Conservation (phyloP, 2,113 vertebrate genomes). For the Amia ocellicauda region DNA sequence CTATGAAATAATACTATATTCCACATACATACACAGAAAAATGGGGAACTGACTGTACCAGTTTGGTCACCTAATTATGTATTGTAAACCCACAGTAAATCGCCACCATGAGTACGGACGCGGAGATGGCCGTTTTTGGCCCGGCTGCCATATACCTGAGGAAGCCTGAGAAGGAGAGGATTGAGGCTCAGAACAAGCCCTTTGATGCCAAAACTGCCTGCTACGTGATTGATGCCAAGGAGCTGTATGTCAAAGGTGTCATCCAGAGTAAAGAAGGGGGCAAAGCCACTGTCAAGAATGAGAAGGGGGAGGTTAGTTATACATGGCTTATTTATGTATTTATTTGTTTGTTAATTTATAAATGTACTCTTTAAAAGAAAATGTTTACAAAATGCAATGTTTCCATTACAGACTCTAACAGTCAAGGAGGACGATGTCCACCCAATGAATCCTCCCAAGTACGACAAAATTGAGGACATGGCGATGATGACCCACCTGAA, state of each 20-base stretch:
- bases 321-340: no score
- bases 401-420: constrained; percentile 66
- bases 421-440: constrained; percentile 75
- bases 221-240: constrained; percentile 68
- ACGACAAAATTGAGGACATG: constrained; percentile 84
- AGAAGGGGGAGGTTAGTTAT: constrained; percentile 61
- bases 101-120: constrained; percentile 61
- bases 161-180: constrained; percentile 72
- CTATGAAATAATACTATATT: no score
- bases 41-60: no score
- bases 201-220: constrained; percentile 79
- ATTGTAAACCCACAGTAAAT: constrained; percentile 32
- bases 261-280: constrained; percentile 64
- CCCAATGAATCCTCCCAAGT: constrained; percentile 82
- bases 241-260: constrained; percentile 69
- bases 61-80: no score
- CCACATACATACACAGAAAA: no score
- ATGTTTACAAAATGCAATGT: no score
- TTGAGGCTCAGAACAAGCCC: constrained; percentile 73
- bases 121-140: constrained; percentile 69
- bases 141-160: constrained; percentile 66
- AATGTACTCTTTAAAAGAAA: no score
- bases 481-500: constrained; percentile 87
- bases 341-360: no score
- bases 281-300: constrained; percentile 71